Evolutionary conservation across 2,797 vertebrate species (phyloP), one percentile per base, ranked within the genome.

Genomic region (Chaunax sp.): DNA sequence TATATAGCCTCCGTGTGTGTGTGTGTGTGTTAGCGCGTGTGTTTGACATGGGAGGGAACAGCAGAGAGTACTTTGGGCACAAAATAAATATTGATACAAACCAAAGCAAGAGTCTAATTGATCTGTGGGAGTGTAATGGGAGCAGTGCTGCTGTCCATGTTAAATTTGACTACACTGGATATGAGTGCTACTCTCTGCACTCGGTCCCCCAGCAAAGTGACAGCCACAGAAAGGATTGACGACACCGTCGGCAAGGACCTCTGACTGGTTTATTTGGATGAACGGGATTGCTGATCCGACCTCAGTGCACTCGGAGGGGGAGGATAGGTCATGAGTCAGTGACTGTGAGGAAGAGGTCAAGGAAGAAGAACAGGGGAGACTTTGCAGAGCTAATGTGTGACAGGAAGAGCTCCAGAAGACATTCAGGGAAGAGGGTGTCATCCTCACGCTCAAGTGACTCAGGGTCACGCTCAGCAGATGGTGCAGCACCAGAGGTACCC

Each of bases 11-110:
- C 28, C 60, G 52, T 77, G 71, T 84, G 66, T 66, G 16, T 52
- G 53, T 61, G 18, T 60, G 64, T 46, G 37, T 72, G n/a, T n/a
- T n/a, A n/a, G n/a, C 43, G 46, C 51, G 69, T 80, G 87, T 73
- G 78, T 74, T 65, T 77, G 82, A 77, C 81, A 89, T 78, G 85
- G 82, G 81, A 72, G 84, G 64, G 90, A 81, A 79, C 55, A 53
- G 76, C 87, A 84, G 81, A 68, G 86, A 81, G 88, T 83, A 85
- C 82, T 83, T 81, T 90, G n/a, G n/a, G 89, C 88, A 83, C 83
- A 90, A 89, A 92, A 93, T 93, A 94, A 94, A 94, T 94, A 93
- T 93, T 93, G 93, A 94, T 92, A 93, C 88, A 90, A 86, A 92
- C 78, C 62, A 83, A 79, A 90, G 91, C 90, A 83, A 87, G 83